Evolutionary conservation across 2,113 vertebrate species (phyloP), one percentile per base, ranked within the genome.

Genomic region (Chlamydotis undulata): DNA sequence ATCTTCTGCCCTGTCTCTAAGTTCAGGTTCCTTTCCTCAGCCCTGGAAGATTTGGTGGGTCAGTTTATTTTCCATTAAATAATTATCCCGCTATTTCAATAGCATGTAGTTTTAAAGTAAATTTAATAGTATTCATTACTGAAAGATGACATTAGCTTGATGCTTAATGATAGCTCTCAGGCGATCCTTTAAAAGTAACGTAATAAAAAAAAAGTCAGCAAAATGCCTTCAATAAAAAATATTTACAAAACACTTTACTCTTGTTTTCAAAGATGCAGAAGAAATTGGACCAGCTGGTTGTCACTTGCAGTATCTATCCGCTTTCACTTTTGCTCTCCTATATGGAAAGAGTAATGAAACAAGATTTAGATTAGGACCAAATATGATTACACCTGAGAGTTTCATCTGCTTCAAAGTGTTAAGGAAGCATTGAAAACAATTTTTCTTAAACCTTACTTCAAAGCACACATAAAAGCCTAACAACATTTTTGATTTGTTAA

Each of bases 261-360:
- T 29, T 75, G 14, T 89, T 80, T 87, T 87, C 81, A 55, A 69
- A 80, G 41, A 25, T 23, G 64, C 70, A 56, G 87, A 73, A 82
- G 49, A 74, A 81, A 37, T 68, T 4, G 50, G 68, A 33, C 24
- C 50, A 80, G 47, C 33, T 65, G 74, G 61, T 63, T 63, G 47
- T 99, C 97, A 99, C 97, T 99, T 99, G 98, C 99, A 99, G 97
- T 99, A 99, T 97, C 99, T 96, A 94, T 99, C 99, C 2, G 99
- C 99, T 98, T 99, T 99, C 99, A 99, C 98, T 98, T 99, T 99
- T 93, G 99, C 98, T 98, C 99, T 99, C 99, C 99, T 99, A 89
- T 57, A 97, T 77, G 93, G 92, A 60, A 91, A 96, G 55, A 93
- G 25, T 49, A 84, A 84, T 13, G 81, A 96, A 90, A 73, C 28